Evolutionary conservation across 2,888 invertebrate genomes (phyloP).

Genomic region (Thyatira batis): DNA sequence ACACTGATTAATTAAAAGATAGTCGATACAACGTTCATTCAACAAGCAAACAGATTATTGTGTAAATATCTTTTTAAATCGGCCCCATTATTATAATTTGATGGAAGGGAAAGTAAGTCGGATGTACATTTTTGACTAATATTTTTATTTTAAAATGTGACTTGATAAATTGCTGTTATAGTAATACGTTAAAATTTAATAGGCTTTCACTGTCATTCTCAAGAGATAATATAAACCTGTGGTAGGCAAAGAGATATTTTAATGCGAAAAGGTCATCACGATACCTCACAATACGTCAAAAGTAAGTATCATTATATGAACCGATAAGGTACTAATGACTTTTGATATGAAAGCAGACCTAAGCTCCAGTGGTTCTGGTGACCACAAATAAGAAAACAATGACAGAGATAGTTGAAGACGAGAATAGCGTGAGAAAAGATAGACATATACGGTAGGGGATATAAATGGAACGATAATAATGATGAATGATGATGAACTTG

Average conservation of each 20-base stretch:
- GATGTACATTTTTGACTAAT: constrained; percentile 7
- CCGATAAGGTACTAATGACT: constrained; percentile 7
- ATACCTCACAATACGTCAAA: constrained; percentile 1
- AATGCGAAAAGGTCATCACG: background rate
- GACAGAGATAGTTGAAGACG: background rate
- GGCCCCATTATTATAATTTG: constrained; percentile 33
- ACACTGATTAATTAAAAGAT: constrained; percentile 69
- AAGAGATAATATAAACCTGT: background rate
- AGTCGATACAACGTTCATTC: constrained; percentile 32
- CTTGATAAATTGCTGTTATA: background rate
- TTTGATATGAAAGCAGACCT: constrained; percentile 5
- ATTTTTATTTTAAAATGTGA: constrained; percentile 6
- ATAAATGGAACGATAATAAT: constrained; percentile 30
- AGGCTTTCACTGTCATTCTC: background rate
- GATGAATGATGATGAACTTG: constrained; percentile 26
- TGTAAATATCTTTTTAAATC: constrained; percentile 36
- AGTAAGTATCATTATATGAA: background rate
- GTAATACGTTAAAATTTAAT: background rate
- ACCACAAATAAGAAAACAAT: constrained; percentile 1
- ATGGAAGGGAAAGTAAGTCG: constrained; percentile 8
- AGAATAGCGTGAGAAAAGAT: constrained; percentile 21
- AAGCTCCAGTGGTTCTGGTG: background rate
- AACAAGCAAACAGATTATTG: constrained; percentile 36
- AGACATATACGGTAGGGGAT: constrained; percentile 16
- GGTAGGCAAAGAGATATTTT: constrained; percentile 1